Percentiles rank a stretch among this genome's conserved stretches.
Evolutionary conservation across 2,888 invertebrate genomes (phyloP).

Genomic region (Lasioglossum calceatum): DNA sequence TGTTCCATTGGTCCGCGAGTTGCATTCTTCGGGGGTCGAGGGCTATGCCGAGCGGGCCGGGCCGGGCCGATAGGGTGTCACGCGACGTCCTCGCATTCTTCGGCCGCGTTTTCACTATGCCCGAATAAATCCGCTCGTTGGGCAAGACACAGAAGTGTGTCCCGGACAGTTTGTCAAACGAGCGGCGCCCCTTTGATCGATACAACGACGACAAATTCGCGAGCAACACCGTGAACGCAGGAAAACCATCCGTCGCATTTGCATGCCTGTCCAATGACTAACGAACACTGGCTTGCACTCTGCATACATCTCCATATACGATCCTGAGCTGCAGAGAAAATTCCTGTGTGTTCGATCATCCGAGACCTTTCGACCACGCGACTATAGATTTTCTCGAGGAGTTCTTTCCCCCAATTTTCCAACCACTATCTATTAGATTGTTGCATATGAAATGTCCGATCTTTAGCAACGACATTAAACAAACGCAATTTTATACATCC

Average conservation of each 20-base stretch:
- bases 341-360: neutral
- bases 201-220: constrained; percentile 20
- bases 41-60: neutral
- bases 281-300: constrained; percentile 23
- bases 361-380: neutral
- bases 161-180: constrained; percentile 10
- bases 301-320: constrained; percentile 51
- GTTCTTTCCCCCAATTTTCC: neutral
- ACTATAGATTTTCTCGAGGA: too few species aligned
- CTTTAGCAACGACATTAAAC: too few species aligned
- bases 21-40: neutral
- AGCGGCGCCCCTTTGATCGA: constrained; percentile 1
- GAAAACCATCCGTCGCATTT: constrained; percentile 29
- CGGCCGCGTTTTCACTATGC: neutral
- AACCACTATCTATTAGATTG: neutral
- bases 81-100: neutral
- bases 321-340: neutral
- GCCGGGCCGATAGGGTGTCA: neutral
- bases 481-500: too few species aligned
- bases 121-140: neutral
- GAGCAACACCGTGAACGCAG: constrained; percentile 21
- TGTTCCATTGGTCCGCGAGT: neutral
- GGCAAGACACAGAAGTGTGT: neutral
- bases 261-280: constrained; percentile 21
- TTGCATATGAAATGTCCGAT: too few species aligned